Base-by-base conservation (phyloP, 1,140 invertebrate species). In the Leptinotarsa undecemlineata region DNA sequence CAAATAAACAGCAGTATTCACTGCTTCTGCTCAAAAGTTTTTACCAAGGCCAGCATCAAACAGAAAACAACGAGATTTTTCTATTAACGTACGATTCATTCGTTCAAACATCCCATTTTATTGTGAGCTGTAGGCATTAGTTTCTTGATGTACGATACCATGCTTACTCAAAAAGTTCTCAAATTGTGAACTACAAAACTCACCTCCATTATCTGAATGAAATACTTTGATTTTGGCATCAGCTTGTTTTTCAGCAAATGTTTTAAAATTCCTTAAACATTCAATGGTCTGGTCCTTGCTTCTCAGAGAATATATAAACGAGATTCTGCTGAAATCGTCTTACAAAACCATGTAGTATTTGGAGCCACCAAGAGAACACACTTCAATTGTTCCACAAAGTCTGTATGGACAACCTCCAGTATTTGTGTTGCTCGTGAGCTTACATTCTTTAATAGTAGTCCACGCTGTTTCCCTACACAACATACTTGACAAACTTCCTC, bases 21-120 rank as follows among this genome's bases (percentile, higher is more conserved):
- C 79, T 33, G 86, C 84, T 77, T 87, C 84, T 11, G 82, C 84
- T 85, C 86, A 88, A 78, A 85, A 85, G 6, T 67, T 73, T 61
- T 80, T 80, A 11, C 74, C 51, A 19, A 87, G 48, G 15, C 78
- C 63, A 48, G 78, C 78, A 76, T 87, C 82, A 48, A 79, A 72
- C 15, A 87, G 62, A 75, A 87, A 74, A 72, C 81, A 80, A 75
- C 82, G 78, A 51, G 85, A 84, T 69, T 78, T 82, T 63, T 86
- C 82, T 6, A 82, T 76, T 4, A 87, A 63, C 6, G 80, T 87
- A 21, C 86, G 66, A 75, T 87, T 87, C 33, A 82, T 77, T 64
- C 83, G 60, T 76, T 87, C 87, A 21, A 80, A 76, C 26, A 81
- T 73, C 17, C 85, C 86, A 81, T 88, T 88, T 74, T 85, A 82